phyloP scores from a whole-genome alignment of 2,888 invertebrate species.

The Fragum whitleyi region DNA sequence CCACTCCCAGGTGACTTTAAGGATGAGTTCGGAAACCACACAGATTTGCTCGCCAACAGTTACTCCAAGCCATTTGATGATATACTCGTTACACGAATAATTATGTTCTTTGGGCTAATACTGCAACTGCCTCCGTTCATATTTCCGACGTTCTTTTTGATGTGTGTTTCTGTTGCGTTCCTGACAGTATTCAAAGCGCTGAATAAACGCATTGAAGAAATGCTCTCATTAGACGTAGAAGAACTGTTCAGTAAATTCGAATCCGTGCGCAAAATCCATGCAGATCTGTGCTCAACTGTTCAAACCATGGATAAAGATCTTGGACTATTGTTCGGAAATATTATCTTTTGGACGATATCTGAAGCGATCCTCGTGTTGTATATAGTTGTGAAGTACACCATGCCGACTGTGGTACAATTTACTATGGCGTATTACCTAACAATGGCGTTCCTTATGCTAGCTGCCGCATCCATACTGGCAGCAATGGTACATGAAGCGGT shows the following conservation, averaged over 20 bases:
- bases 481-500: constrained; percentile 2
- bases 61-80: not conserved
- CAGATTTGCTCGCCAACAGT: not conserved
- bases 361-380: not conserved
- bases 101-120: not conserved
- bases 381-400: not conserved
- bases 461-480: not conserved
- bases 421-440: not conserved
- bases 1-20: not conserved
- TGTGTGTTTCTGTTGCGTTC: not conserved
- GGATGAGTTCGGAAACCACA: not conserved
- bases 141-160: not conserved
- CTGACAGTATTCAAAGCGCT: constrained; percentile 2
- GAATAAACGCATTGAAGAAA: constrained; percentile 12
- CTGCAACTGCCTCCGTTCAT: not conserved
- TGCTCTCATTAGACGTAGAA: not conserved
- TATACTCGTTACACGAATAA: not conserved
- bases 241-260: not conserved
- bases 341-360: not conserved
- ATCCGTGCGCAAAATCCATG: not conserved
- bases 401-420: not conserved
- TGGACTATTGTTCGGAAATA: constrained; percentile 6
- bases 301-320: constrained; percentile 1
- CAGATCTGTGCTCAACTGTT: not conserved
- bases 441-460: not conserved